Conservation (phyloP, 2,113 vertebrate species). For the Cathartes aura region DNA sequence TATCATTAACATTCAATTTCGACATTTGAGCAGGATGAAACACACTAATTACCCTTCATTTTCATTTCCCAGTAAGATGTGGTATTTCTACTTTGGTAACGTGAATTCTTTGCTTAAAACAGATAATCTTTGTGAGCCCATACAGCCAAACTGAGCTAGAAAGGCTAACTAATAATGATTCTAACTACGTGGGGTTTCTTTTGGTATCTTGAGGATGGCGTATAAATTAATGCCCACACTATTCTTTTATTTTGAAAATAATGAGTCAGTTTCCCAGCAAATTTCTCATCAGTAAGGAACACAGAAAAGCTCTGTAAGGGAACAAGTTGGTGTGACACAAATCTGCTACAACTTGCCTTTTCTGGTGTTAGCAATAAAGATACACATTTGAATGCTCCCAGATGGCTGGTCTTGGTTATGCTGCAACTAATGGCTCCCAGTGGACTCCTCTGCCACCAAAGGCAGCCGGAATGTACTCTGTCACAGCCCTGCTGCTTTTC, state of each 20-base stretch:
- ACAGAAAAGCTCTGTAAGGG: background rate
- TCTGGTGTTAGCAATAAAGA: background rate
- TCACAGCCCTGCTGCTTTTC: background rate
- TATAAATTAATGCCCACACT: background rate
- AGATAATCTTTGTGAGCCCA: background rate
- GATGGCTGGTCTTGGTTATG: background rate
- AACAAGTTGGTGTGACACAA: background rate
- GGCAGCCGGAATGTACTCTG: background rate
- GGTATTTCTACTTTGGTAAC: background rate
- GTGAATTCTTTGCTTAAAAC: background rate
- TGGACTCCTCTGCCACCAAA: background rate
- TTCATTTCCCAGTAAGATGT: background rate
- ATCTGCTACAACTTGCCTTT: background rate
- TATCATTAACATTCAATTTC: background rate
- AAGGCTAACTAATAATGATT: background rate
- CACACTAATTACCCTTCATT: background rate
- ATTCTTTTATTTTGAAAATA: background rate
- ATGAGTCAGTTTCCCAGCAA: background rate
- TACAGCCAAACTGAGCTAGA: background rate
- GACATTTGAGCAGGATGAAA: background rate
- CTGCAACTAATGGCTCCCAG: background rate
- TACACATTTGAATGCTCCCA: background rate
- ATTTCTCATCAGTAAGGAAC: background rate
- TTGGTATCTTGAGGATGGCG: fast-evolving
- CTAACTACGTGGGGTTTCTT: background rate